Evolutionary conservation across 2,797 vertebrate species (phyloP).

Genomic region (Semaprochilodus insignis): DNA sequence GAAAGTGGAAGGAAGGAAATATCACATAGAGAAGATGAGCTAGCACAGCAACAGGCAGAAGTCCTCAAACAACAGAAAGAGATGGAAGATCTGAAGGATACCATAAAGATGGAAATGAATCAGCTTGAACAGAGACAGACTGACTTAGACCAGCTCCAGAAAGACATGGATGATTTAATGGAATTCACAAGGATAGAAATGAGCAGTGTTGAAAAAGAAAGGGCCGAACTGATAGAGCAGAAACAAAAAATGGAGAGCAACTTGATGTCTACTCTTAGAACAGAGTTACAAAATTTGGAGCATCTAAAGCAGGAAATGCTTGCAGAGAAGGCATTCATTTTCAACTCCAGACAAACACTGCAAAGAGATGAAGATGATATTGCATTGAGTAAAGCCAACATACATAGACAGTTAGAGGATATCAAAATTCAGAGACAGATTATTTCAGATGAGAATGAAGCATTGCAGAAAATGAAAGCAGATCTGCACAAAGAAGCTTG

Average conservation of each 20-base stretch:
- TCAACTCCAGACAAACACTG: conserved; percentile 15
- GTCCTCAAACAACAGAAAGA: conserved; percentile 42
- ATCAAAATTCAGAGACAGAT: conserved; percentile 8
- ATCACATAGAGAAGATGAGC: conserved; percentile 42
- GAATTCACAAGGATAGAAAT: conserved; percentile 8
- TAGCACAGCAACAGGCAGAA: conserved; percentile 17
- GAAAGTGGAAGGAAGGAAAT: conserved; percentile 14
- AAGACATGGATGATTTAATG: conserved; percentile 7
- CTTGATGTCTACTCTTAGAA: conserved; percentile 7
- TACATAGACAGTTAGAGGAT: conserved; percentile 20
- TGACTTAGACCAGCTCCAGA: conserved; percentile 8
- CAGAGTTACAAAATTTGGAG: conserved; percentile 2
- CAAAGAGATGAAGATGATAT: conserved; percentile 13
- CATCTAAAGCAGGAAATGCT: conserved; percentile 20
- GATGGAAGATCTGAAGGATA: conserved; percentile 46
- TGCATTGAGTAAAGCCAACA: conserved; percentile 20
- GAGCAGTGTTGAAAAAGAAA: conserved; percentile 27
- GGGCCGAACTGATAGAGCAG: conserved; percentile 10
- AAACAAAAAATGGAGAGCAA: background rate
- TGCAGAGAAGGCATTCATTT: conserved; percentile 7
- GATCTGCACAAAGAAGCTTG: conserved; percentile 27
- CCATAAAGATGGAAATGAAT: conserved; percentile 34
- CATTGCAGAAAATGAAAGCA: conserved; percentile 22
- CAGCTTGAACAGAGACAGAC: conserved; percentile 1
- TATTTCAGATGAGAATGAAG: conserved; percentile 17